These are phyloP conservation scores for Boloria euphrosyne DNA, from an alignment of 2,888 invertebrate genomes.

Conservation along the genomic window DNA sequence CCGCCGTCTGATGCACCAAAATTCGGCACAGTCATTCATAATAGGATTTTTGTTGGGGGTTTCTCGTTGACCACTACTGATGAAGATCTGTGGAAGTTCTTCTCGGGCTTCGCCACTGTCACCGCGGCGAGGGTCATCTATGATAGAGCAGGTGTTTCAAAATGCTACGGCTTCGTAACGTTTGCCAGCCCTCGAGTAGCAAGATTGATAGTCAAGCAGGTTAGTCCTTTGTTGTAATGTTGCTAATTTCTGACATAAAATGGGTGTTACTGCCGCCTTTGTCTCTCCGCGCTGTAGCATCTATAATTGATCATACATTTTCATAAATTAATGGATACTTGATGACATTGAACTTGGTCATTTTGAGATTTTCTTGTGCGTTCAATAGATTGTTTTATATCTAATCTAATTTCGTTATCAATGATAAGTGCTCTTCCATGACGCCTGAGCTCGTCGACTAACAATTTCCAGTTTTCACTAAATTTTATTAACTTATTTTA, in stretches of 20 bases:
- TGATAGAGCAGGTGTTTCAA: conserved; percentile 96
- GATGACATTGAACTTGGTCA: conserved; percentile 34
- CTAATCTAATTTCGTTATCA: conserved; percentile 35
- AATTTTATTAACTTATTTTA: too few species aligned
- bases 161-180: conserved; percentile 94
- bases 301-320: neutral
- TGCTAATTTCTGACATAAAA: neutral
- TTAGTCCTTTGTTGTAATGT: conserved; percentile 45
- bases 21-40: conserved; percentile 94
- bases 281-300: neutral
- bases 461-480: neutral
- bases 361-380: conserved; percentile 6
- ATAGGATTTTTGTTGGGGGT: conserved; percentile 97
- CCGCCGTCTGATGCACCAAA: conserved; percentile 80
- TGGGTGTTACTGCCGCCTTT: neutral
- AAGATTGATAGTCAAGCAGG: conserved; percentile 78
- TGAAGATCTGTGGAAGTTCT: conserved; percentile 94
- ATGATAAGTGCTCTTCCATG: conserved; percentile 15
- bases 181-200: conserved; percentile 79
- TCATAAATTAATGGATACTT: conserved; percentile 3
- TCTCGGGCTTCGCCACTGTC: conserved; percentile 94
- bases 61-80: conserved; percentile 97
- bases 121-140: conserved; percentile 97
- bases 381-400: conserved; percentile 19
- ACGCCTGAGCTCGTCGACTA: neutral